phyloP scores from a whole-genome alignment of 1,140 invertebrate species.

The Drosophila tristis region DNA sequence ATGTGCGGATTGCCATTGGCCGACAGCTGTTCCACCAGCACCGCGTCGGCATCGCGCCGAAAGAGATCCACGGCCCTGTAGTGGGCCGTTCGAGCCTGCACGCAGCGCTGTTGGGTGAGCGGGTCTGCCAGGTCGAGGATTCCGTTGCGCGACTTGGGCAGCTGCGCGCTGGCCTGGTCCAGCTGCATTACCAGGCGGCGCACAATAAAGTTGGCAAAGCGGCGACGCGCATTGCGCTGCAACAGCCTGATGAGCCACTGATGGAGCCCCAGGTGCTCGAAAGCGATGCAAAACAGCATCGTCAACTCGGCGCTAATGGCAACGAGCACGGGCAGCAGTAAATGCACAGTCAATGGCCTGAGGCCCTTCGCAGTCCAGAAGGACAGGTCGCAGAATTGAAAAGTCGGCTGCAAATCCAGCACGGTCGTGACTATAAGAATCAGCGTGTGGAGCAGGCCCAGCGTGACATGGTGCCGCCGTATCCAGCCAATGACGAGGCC shows the following conservation, averaged over 20 bases:
- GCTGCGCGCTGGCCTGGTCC: slow-evolving; percentile 17
- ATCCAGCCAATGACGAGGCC: no score
- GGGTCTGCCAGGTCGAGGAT: slow-evolving; percentile 1
- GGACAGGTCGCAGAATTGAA: not conserved
- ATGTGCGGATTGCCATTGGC: not conserved
- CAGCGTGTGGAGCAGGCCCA: no score
- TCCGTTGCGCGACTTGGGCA: not conserved
- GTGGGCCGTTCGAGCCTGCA: slow-evolving; percentile 14
- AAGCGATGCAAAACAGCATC: not conserved
- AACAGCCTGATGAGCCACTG: not conserved
- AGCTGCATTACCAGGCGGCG: slow-evolving; percentile 51
- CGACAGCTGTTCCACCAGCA: slow-evolving; percentile 7
- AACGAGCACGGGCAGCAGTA: not conserved
- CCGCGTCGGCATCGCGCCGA: slow-evolving; percentile 37
- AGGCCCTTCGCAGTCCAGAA: not conserved
- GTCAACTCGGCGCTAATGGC: not conserved
- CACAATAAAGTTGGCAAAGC: slow-evolving; percentile 41
- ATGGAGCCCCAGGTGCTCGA: not conserved
- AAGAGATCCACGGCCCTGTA: slow-evolving; percentile 43
- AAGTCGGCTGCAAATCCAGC: no score
- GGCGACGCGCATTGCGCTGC: not conserved
- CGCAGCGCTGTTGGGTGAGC: not conserved
- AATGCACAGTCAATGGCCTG: no score
- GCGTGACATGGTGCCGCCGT: no score
- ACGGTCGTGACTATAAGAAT: no score